Conservation (phyloP, 2,888 invertebrate species). For the Smittia aterrima region DNA sequence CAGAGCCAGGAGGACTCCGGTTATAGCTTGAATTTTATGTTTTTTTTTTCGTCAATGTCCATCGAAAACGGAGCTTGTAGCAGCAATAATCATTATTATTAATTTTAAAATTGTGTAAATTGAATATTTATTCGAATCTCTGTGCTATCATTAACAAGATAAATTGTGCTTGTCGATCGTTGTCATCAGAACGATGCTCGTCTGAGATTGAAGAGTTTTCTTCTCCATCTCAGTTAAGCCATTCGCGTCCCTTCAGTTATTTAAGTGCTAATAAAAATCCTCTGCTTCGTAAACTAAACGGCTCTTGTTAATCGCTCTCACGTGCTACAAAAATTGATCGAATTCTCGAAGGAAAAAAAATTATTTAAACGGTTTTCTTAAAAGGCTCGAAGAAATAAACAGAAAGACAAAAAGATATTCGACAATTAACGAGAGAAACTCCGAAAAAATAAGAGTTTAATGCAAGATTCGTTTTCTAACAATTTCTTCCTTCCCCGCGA, state of each 20-base stretch:
- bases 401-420: not conserved
- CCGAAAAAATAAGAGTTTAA: no score
- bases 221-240: no score
- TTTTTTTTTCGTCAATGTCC: not conserved
- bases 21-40: conserved; percentile 3
- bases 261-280: not conserved
- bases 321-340: not conserved
- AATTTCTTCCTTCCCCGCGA: no score
- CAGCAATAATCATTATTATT: not conserved
- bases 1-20: no score
- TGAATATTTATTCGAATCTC: not conserved
- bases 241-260: not conserved
- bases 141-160: conserved; percentile 18
- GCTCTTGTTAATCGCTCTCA: not conserved
- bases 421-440: no score
- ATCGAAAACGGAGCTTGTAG: not conserved
- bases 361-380: no score
- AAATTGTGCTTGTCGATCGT: no score
- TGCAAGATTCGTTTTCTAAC: no score
- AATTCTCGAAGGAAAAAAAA: not conserved
- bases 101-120: not conserved
- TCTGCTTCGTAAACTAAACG: not conserved
- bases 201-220: no score
- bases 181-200: no score
- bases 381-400: not conserved